Percentiles rank a stretch among this genome's conserved stretches.
Conservation (phyloP, 2,888 invertebrate genomes). For the Clunio marinus region DNA sequence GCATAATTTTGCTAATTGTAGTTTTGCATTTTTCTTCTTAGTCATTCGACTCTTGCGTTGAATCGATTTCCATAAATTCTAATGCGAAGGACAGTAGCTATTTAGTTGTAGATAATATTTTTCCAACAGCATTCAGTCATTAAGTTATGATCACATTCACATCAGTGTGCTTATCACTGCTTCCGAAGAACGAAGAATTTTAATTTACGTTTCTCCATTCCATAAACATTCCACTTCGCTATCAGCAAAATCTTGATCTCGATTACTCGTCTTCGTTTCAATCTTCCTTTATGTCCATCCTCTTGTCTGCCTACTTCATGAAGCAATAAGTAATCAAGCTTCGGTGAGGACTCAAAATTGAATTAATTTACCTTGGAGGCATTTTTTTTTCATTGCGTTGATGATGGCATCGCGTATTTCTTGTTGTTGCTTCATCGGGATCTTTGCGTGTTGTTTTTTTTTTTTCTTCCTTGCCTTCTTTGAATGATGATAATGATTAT, state of each 20-base stretch:
- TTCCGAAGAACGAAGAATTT: not conserved
- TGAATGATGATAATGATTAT: slow-evolving; percentile 21
- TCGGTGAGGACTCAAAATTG: slow-evolving; percentile 26
- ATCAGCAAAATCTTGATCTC: slow-evolving; percentile 34
- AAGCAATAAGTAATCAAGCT: slow-evolving; percentile 35
- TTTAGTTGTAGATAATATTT: slow-evolving; percentile 23
- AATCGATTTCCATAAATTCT: slow-evolving; percentile 34
- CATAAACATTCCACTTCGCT: not conserved
- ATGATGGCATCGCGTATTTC: too few relatives aligned
- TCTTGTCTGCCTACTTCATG: not conserved
- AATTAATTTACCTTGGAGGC: slow-evolving; percentile 32
- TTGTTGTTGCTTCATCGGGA: slow-evolving; percentile 3
- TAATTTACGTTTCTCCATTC: not conserved
- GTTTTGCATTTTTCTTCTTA: slow-evolving; percentile 27
- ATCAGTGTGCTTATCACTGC: not conserved
- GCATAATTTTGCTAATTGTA: slow-evolving; percentile 29
- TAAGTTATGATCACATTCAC: slow-evolving; percentile 26
- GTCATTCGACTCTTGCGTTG: not conserved
- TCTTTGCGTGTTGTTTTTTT: not conserved
- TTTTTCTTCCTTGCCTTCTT: not conserved
- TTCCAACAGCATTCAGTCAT: slow-evolving; percentile 32
- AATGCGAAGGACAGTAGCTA: slow-evolving; percentile 38
- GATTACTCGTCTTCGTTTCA: not conserved
- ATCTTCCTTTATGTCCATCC: not conserved
- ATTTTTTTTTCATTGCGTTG: too few relatives aligned